phyloP scores from a whole-genome alignment of 2,888 invertebrate genomes.

The Seira sanloemensis region DNA sequence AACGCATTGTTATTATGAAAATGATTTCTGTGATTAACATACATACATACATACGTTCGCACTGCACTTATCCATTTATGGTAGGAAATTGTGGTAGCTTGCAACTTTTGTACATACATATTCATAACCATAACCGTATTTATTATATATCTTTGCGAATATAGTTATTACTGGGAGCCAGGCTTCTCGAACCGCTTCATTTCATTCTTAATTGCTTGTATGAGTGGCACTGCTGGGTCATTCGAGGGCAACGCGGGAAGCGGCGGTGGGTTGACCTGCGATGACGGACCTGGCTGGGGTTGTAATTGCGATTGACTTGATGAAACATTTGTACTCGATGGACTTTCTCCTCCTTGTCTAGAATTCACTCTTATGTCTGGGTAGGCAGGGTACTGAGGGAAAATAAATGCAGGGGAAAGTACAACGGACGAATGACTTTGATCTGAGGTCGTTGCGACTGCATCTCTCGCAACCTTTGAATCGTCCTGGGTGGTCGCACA shows the following conservation, averaged over 20 bases:
- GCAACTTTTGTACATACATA: not conserved
- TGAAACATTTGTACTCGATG: slow-evolving; percentile 13
- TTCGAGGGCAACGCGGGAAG: slow-evolving; percentile 75
- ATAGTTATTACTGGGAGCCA: not conserved
- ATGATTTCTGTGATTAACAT: not conserved
- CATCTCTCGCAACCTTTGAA: not conserved
- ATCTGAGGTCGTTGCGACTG: not conserved
- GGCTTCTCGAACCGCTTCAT: slow-evolving; percentile 74
- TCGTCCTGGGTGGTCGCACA: slow-evolving; percentile 34
- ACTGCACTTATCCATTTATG: not conserved
- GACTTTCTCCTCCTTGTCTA: slow-evolving; percentile 21
- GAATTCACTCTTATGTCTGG: slow-evolving; percentile 68
- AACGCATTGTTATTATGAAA: not conserved
- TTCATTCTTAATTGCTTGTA: slow-evolving; percentile 89
- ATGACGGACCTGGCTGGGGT: not conserved
- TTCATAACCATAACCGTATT: no score
- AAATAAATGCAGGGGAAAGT: slow-evolving; percentile 61
- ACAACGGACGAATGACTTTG: slow-evolving; percentile 31
- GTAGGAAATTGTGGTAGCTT: not conserved
- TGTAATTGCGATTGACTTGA: slow-evolving; percentile 22
- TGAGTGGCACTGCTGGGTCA: slow-evolving; percentile 88
- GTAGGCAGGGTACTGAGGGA: slow-evolving; percentile 72
- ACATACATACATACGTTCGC: not conserved
- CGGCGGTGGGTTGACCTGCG: slow-evolving; percentile 69
- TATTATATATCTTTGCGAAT: no score